phyloP scores from a whole-genome alignment of 2,797 vertebrate species.

The Sphaeramia orbicularis region DNA sequence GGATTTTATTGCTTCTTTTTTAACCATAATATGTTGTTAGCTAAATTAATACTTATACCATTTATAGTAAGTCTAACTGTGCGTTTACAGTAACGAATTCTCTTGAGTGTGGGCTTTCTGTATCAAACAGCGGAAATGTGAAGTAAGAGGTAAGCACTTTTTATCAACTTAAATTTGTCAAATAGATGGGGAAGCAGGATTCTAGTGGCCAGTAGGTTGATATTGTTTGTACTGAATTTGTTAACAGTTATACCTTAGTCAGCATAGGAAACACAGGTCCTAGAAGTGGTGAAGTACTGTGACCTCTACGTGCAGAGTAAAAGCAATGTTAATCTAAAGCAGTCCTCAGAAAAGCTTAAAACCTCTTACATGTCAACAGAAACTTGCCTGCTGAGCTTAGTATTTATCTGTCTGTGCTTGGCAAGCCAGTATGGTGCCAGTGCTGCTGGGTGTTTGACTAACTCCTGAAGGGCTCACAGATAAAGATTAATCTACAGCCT shows the following conservation, averaged over 20 bases:
- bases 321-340: slow-evolving; percentile 75
- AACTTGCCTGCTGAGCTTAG: slow-evolving; percentile 65
- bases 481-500: slow-evolving; percentile 65
- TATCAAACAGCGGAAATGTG: slow-evolving; percentile 1
- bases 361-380: slow-evolving; percentile 79
- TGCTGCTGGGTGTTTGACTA: slow-evolving; percentile 63
- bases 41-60: slow-evolving; percentile 10
- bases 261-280: slow-evolving; percentile 23
- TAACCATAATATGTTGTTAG: slow-evolving; percentile 41
- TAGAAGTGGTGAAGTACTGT: slow-evolving; percentile 61
- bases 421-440: slow-evolving; percentile 71
- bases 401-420: slow-evolving; percentile 74
- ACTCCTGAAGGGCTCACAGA: slow-evolving; percentile 66
- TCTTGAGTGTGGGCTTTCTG: background rate
- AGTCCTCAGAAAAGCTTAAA: slow-evolving; percentile 68
- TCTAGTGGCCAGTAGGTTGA: slow-evolving; percentile 3
- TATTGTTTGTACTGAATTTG: slow-evolving; percentile 21
- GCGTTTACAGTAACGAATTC: slow-evolving; percentile 3
- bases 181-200: background rate
- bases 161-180: slow-evolving; percentile 7
- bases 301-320: slow-evolving; percentile 66
- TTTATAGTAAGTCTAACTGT: slow-evolving; percentile 28
- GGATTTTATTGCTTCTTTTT: slow-evolving; percentile 46
- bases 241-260: slow-evolving; percentile 34
- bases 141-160: slow-evolving; percentile 18